Conservation (phyloP, 2,888 invertebrate species). For the Heliconius ethilla region DNA sequence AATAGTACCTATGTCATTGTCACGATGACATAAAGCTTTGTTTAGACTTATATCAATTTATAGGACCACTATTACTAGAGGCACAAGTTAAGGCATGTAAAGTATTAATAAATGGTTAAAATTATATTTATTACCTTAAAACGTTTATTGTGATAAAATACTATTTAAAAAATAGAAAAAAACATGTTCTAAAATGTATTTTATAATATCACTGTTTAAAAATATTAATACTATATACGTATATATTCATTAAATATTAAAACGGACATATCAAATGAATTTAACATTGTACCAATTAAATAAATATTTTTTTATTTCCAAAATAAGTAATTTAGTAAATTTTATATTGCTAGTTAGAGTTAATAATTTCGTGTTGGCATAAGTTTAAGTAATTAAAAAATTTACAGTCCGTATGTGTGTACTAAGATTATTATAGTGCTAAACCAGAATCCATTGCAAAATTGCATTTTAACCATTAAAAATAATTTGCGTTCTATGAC, state of each 20-base stretch:
- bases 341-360: background rate
- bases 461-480: slow-evolving; percentile 35
- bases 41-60: background rate
- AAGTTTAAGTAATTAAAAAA: background rate
- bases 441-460: slow-evolving; percentile 38
- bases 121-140: no score
- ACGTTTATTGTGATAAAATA: no score
- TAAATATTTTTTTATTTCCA: background rate
- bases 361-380: background rate
- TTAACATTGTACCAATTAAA: no score
- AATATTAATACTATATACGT: no score
- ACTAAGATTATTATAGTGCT: slow-evolving; percentile 23
- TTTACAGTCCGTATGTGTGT: slow-evolving; percentile 7
- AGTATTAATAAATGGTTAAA: no score
- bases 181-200: no score
- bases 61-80: background rate
- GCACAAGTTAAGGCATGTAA: background rate
- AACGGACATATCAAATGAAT: no score
- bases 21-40: slow-evolving; percentile 3
- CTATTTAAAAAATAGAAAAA: no score
- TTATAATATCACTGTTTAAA: no score
- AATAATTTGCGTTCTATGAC: slow-evolving; percentile 44
- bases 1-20: slow-evolving; percentile 5
- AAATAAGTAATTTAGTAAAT: background rate
- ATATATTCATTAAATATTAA: no score